These are phyloP conservation scores for Antrozous pallidus DNA, from an alignment of 2,797 vertebrate species.

Conservation along the genomic window DNA sequence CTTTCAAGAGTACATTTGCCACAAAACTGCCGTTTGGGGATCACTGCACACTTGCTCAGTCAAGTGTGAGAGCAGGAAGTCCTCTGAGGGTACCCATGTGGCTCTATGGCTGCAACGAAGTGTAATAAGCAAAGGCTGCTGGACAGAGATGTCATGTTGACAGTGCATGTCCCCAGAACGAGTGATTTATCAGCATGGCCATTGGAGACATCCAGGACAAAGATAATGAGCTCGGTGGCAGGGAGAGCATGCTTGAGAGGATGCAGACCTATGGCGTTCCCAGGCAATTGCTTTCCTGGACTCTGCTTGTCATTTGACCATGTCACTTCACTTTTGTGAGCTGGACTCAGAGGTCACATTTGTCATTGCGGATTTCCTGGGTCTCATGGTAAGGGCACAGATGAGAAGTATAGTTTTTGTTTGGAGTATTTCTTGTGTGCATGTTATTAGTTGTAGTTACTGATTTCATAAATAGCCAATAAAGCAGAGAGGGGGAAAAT, in stretches of 20 bases:
- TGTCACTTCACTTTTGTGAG: background rate
- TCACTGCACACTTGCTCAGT: background rate
- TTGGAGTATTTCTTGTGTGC: background rate
- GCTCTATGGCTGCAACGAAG: background rate
- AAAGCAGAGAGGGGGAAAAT: background rate
- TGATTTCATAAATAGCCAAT: slow-evolving; percentile 21
- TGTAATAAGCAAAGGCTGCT: background rate
- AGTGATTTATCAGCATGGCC: background rate
- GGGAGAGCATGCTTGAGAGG: background rate
- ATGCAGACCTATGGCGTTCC: background rate
- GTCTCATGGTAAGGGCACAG: background rate
- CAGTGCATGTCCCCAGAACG: background rate
- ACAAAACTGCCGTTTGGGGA: background rate
- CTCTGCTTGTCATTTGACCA: background rate
- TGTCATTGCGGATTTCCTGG: background rate
- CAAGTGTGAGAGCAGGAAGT: background rate
- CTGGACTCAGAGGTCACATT: background rate
- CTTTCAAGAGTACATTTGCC: background rate
- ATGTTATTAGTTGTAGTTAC: slow-evolving; percentile 22
- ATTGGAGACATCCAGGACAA: background rate
- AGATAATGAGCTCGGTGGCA: background rate
- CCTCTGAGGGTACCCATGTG: background rate
- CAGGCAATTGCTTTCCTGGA: background rate
- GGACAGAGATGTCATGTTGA: background rate
- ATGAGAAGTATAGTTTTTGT: background rate